These are phyloP conservation scores for Lasioglossum albipes DNA, from an alignment of 1,140 invertebrate species.

Conservation along the genomic window DNA sequence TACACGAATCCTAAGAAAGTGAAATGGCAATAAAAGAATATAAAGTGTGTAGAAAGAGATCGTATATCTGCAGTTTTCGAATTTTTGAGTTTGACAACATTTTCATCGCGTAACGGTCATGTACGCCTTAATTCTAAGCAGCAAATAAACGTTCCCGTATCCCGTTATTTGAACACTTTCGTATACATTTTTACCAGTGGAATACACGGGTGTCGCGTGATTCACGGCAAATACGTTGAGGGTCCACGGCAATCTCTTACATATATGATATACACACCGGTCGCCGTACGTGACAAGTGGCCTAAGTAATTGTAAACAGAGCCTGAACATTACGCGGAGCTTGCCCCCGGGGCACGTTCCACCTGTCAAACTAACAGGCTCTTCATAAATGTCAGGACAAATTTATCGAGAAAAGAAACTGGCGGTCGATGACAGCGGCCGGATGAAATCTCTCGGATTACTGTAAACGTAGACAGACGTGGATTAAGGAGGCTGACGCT, in stretches of 20 bases:
- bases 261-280: constrained; percentile 38
- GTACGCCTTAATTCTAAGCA: background rate
- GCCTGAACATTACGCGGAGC: constrained; percentile 1
- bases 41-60: too few relatives aligned
- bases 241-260: constrained; percentile 48
- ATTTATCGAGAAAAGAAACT: constrained; percentile 6
- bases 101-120: background rate
- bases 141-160: background rate
- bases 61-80: too few relatives aligned
- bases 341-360: constrained; percentile 28
- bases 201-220: constrained; percentile 24
- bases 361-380: constrained; percentile 15
- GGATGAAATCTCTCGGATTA: background rate
- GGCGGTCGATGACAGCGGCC: too few relatives aligned
- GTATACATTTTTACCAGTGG: constrained; percentile 16
- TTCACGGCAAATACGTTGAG: constrained; percentile 51
- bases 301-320: constrained; percentile 62
- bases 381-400: constrained; percentile 45
- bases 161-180: constrained; percentile 38
- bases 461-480: background rate
- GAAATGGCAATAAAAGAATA: too few relatives aligned
- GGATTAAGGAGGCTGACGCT: background rate
- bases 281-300: constrained; percentile 55
- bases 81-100: too few relatives aligned
- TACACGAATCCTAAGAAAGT: too few relatives aligned